Base-by-base conservation (phyloP, 2,797 vertebrate genomes). In the Ctenopoma kingsleyae region DNA sequence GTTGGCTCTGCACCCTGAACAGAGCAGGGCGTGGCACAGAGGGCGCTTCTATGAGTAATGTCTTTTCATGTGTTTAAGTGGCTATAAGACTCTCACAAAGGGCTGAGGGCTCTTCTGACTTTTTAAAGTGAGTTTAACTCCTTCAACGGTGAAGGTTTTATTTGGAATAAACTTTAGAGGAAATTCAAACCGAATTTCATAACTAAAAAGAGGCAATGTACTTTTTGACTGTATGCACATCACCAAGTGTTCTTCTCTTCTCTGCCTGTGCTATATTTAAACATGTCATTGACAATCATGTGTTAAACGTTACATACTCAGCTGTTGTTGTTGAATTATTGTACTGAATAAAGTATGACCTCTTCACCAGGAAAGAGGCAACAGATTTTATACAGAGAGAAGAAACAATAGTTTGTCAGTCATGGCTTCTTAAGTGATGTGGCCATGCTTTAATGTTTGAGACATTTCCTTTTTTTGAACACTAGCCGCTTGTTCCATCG, bases 211-310 rank as follows among this genome's bases (percentile, higher is more conserved):
- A 69, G 15, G 4, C 13, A 20, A 2, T 59, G 6, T 40, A 9
- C 32, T 54, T 12, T 57, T 23, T 48, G 46, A 49, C 41, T 65
- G 20, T 13, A 11, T 67, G 10, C 40, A 62, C 12, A 46, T 30
- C 40, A 54, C 51, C n/a, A 3, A 9, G n/a, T 30, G 15, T 44
- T 43, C 19, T 8, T 43, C 36, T 43, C 19, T 8, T 43, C 36
- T 65, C 27, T 50, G 47, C 59, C 30, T 51, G 41, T 53, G 47
- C 63, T 85, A 77, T 76, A 60, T 80, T 78, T 81, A 82, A 67
- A 71, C 52, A 56, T 46, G 38, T 10, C 11, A 30, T 30, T 7
- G 7, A 30, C 7, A 30, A 30, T 30, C 6, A 30, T 36, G 32
- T 35, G 35, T 11, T 36, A 36, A 36, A 30, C 7, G 10, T 36